Evolutionary conservation across 1,140 invertebrate genomes (phyloP).

Genomic region (Sminthurinus signatus): DNA sequence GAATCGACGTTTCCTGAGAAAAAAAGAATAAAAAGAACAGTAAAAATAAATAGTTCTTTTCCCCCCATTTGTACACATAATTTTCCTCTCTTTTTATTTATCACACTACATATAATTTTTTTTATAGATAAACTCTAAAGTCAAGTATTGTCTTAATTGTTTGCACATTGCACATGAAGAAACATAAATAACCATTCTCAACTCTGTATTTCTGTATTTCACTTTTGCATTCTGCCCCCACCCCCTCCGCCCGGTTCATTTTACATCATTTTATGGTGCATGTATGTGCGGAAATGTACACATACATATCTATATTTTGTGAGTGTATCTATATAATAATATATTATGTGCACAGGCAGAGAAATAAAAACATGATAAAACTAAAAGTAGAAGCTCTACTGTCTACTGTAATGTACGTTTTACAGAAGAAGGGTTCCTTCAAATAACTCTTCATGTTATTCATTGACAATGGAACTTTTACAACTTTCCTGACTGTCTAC

Average conservation of each 20-base stretch:
- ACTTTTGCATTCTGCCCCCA: not conserved
- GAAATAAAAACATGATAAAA: too few species aligned
- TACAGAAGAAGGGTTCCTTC: not conserved
- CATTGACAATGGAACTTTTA: not conserved
- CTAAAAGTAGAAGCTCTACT: too few species aligned
- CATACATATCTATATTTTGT: too few species aligned
- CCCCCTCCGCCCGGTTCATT: too few species aligned
- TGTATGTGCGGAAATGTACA: too few species aligned
- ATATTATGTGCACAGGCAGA: too few species aligned
- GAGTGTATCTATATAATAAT: too few species aligned
- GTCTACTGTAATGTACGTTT: too few species aligned
- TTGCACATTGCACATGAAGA: not conserved
- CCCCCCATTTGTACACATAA: too few species aligned
- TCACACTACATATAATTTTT: not conserved
- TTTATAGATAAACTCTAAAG: not conserved
- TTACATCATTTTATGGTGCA: too few species aligned
- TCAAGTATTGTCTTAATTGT: slow-evolving; percentile 1
- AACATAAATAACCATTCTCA: not conserved
- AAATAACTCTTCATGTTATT: not conserved
- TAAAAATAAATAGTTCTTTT: slow-evolving; percentile 5
- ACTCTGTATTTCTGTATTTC: not conserved
- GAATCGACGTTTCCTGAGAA: slow-evolving; percentile 17
- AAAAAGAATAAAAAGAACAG: slow-evolving; percentile 8
- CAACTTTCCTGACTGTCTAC: not conserved
- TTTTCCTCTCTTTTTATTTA: not conserved